A percentile compares a stretch with the other conserved stretches of the same genome.
phyloP scores from a whole-genome alignment of 2,113 vertebrate genomes.

The Cinclus mexicanus region DNA sequence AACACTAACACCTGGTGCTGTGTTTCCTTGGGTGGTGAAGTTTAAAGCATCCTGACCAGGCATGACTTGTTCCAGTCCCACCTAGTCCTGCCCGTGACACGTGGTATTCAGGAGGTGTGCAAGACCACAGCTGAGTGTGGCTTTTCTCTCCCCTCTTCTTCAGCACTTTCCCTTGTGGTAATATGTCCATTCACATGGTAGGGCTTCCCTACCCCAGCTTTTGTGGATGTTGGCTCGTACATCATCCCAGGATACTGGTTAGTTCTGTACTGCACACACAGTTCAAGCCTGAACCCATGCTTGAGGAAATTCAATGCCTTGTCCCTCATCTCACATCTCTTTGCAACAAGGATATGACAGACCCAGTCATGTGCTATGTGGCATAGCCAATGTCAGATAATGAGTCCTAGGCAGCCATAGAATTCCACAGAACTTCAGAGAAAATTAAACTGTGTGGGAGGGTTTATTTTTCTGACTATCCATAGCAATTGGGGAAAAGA shows the following conservation, averaged over 20 bases:
- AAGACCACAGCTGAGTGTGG: not conserved
- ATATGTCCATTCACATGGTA: not conserved
- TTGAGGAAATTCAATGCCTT: not conserved
- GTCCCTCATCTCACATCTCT: not conserved
- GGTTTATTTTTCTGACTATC: not conserved
- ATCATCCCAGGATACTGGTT: rapidly evolving
- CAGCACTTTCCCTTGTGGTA: not conserved
- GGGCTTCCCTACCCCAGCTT: not conserved
- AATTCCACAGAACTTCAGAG: not conserved
- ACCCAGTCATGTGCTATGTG: not conserved
- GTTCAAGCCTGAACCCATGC: not conserved
- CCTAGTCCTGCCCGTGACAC: not conserved
- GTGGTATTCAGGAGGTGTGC: not conserved
- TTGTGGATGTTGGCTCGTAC: not conserved
- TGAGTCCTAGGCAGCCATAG: not conserved
- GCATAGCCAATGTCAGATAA: not conserved
- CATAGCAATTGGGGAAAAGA: not conserved
- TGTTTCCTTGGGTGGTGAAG: not conserved
- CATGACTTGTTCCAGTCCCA: not conserved
- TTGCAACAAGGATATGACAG: not conserved
- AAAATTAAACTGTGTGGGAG: not conserved
- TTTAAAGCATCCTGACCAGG: not conserved
- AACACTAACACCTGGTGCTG: not conserved
- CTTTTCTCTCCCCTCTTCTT: not conserved
- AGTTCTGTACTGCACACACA: not conserved